phyloP scores from a whole-genome alignment of 2,113 vertebrate genomes.

The Xerus inauris region DNA sequence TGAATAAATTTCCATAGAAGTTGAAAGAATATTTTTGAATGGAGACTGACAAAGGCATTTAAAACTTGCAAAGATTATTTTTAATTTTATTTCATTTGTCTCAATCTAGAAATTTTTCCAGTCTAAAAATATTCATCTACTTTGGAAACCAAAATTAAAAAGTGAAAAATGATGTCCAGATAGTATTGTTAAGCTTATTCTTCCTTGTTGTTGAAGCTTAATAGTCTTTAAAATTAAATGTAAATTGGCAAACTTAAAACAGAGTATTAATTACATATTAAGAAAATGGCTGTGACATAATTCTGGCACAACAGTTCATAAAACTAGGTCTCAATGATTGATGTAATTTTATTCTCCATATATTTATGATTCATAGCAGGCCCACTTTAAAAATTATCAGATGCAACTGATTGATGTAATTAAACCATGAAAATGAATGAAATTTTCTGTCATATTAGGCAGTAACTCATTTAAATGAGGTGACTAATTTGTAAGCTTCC shows the following conservation, averaged over 20 bases:
- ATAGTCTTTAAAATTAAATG: background rate
- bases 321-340: conserved; percentile 40
- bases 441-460: conserved; percentile 66
- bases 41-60: background rate
- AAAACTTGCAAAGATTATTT: background rate
- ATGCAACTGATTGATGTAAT: conserved; percentile 72
- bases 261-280: conserved; percentile 60
- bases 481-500: conserved; percentile 75
- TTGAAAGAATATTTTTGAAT: background rate
- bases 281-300: conserved; percentile 33
- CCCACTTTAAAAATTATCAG: conserved; percentile 66
- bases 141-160: background rate
- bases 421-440: conserved; percentile 71
- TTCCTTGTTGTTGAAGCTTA: background rate
- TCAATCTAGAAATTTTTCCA: background rate
- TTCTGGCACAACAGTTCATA: conserved; percentile 10
- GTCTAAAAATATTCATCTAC: background rate
- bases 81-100: background rate
- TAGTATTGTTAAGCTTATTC: background rate
- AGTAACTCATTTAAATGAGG: conserved; percentile 73
- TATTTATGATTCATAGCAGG: conserved; percentile 65
- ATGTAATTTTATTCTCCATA: conserved; percentile 58
- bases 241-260: conserved; percentile 52
- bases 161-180: background rate
- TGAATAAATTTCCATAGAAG: background rate